A percentile compares a stretch with the other conserved stretches of the same genome.
Evolutionary conservation across 2,888 invertebrate genomes (phyloP).

Genomic region (Periphyllus acericola): DNA sequence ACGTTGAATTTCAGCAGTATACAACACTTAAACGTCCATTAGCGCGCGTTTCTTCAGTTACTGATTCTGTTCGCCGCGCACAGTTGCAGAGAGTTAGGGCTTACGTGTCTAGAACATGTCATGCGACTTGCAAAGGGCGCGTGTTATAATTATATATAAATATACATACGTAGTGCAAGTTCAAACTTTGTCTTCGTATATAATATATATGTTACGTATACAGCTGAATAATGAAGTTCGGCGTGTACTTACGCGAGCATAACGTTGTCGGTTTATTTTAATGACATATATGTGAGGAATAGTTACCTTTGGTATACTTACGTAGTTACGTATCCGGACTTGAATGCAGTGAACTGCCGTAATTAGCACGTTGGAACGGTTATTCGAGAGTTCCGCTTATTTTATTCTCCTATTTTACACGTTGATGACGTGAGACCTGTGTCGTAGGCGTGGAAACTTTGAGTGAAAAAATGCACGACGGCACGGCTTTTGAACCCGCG

Average conservation of each 20-base stretch:
- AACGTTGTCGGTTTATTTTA: slow-evolving; percentile 9
- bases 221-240: slow-evolving; percentile 21
- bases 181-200: slow-evolving; percentile 2
- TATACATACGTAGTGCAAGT: not conserved
- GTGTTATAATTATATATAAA: not conserved
- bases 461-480: no score
- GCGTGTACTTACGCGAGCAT: not conserved
- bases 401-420: no score
- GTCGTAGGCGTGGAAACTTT: no score
- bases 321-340: not conserved
- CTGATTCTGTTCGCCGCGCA: not conserved
- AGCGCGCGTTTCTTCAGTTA: slow-evolving; percentile 15
- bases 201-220: no score
- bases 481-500: no score
- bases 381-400: not conserved
- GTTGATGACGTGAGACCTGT: no score
- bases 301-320: not conserved
- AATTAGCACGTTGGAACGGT: slow-evolving; percentile 1
- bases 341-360: not conserved
- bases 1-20: slow-evolving; percentile 18
- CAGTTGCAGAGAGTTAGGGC: not conserved
- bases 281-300: not conserved
- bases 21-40: slow-evolving; percentile 25
- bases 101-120: slow-evolving; percentile 3
- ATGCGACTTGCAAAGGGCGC: not conserved